These are phyloP conservation scores for Seriola rivoliana DNA, from an alignment of 2,113 vertebrate genomes.

Conservation along the genomic window DNA sequence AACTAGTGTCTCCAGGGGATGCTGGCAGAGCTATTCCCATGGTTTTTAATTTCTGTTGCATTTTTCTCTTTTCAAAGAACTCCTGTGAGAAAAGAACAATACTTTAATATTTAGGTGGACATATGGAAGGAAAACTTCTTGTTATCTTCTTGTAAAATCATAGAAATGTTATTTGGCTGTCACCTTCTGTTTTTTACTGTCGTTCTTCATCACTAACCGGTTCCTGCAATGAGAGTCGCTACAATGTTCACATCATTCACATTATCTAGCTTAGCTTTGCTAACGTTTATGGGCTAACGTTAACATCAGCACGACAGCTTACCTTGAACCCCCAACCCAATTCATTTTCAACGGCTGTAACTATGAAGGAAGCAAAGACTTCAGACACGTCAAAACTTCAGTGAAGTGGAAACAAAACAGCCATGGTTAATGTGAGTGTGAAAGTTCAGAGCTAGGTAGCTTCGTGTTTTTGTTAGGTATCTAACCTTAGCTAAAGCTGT, in stretches of 20 bases:
- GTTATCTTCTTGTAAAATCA: neutral
- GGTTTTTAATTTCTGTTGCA: slow-evolving; percentile 87
- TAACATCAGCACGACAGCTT: slow-evolving; percentile 28
- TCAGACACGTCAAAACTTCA: neutral
- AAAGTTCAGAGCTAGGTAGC: neutral
- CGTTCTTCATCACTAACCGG: slow-evolving; percentile 87
- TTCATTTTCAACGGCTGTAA: slow-evolving; percentile 83
- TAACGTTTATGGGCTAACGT: neutral
- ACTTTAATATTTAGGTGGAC: fast-evolving
- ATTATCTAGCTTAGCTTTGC: neutral
- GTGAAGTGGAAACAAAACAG: neutral
- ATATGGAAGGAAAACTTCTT: neutral
- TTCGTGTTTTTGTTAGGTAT: neutral
- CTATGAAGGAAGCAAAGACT: neutral
- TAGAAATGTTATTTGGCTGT: neutral
- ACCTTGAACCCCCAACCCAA: slow-evolving; percentile 91
- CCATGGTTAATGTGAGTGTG: neutral
- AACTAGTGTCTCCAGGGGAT: slow-evolving; percentile 71
- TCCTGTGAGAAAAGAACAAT: slow-evolving; percentile 82
- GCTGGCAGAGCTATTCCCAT: slow-evolving; percentile 62
- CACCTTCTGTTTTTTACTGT: slow-evolving; percentile 91
- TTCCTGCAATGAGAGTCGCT: slow-evolving; percentile 76
- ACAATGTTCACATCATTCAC: neutral
- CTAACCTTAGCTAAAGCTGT: neutral
- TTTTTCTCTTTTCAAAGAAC: slow-evolving; percentile 93